Evolutionary conservation across 2,113 vertebrate species (phyloP), one percentile per base, ranked within the genome.

Genomic region (Xyrauchen texanus): DNA sequence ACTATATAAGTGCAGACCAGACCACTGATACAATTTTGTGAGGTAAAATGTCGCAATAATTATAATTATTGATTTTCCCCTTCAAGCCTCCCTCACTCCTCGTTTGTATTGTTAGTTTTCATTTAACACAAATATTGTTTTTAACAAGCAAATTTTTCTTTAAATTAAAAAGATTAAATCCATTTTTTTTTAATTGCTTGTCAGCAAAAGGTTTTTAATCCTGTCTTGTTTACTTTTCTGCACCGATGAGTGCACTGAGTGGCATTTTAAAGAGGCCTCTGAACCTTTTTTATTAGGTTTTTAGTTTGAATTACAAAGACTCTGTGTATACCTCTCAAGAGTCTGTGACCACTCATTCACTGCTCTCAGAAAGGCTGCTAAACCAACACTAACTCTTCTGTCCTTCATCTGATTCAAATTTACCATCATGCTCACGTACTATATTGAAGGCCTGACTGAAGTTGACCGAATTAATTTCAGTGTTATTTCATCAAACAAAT

Each of bases 381-480:
- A 80, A 67, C 67, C 52, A 71, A 58, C 15, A 10, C 49, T 21
- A 9, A 53, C 60, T 69, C 49, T 4, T 16, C 51, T 66, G 52
- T 34, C 53, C 73, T 76, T 76, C 21, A 15, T 53, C 49, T 76
- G 73, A 51, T 76, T 76, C 12, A 75, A 62, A 13, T 75, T 75
- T 63, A 63, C 73, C 13, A 5, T 72, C 42, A 80, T 11, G 16
- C 60, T 53, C 7, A 63, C 78, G 10, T 47, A 13, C 21, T 76
- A 46, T 10, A 75, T 52, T 4, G 2, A 53, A 55, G 73, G 52
- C 16, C 21, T 34, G 21, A 34, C 21, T 34, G 21, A 34, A 34
- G 21, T 1, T 34, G 21, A 34, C 21, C 3, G 21, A 3, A 34
- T 42, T 21, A 11, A 15, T 72, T 49, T 68, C 4, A 45, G 47